These are phyloP conservation scores for Parazoanthus atlanticus DNA, from an alignment of 92 coral and sea anemone genomes.

Conservation along the genomic window DNA sequence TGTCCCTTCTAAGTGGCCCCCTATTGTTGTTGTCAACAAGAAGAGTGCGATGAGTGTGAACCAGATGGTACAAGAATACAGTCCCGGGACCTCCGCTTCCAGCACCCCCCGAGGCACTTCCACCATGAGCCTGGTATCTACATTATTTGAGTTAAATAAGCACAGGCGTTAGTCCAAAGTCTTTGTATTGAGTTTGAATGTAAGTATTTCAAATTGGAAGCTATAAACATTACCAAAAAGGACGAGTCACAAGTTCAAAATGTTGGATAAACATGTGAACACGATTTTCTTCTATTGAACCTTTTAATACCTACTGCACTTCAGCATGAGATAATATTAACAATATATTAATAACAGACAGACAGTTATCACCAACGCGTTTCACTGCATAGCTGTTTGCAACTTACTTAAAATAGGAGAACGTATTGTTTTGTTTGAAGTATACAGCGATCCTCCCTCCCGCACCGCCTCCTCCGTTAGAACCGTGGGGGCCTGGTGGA, in stretches of 20 bases:
- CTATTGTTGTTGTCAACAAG: conserved; percentile 63
- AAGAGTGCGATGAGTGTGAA: conserved; percentile 69
- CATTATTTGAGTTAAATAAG: not conserved
- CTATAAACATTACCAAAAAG: not conserved
- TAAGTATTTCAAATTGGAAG: not conserved
- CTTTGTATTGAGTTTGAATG: not conserved
- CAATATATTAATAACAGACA: too few species aligned
- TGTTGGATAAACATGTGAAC: too few species aligned
- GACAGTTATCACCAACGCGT: not conserved
- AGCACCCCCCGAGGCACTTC: conserved; percentile 43
- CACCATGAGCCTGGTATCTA: conserved; percentile 70
- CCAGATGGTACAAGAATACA: conserved; percentile 69
- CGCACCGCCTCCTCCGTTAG: conserved; percentile 54
- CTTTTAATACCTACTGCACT: too few species aligned
- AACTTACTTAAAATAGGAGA: conserved; percentile 46
- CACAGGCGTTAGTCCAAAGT: not conserved
- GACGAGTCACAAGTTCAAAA: too few species aligned
- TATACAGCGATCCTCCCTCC: conserved; percentile 63
- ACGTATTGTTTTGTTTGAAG: conserved; percentile 55
- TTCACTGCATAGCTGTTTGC: not conserved
- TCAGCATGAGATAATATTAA: not conserved
- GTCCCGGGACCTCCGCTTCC: conserved; percentile 75
- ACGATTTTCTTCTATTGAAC: too few species aligned
- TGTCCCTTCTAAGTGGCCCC: conserved; percentile 60
- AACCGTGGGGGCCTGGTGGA: conserved; percentile 41